Conservation (phyloP, 2,113 vertebrate genomes). For the Andinoacara biseriatus region DNA sequence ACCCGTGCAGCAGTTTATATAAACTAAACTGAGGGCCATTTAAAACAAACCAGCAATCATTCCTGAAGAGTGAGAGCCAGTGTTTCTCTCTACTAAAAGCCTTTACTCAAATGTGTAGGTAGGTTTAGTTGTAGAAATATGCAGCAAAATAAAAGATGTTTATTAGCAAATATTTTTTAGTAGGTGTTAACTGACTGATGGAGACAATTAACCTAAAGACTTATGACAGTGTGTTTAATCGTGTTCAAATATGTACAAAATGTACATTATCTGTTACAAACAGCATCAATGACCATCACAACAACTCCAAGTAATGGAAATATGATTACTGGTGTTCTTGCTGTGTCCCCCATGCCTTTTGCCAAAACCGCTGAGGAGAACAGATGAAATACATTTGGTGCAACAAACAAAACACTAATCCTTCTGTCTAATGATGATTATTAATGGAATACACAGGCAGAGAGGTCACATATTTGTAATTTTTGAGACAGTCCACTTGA, state of each 20-base stretch:
- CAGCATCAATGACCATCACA: not conserved
- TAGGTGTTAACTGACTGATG: not conserved
- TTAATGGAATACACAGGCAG: constrained; percentile 49
- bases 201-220: not conserved
- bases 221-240: not conserved
- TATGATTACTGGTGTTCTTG: constrained; percentile 29
- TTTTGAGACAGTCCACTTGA: constrained; percentile 30
- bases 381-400: constrained; percentile 47
- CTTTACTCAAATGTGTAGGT: not conserved
- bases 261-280: not conserved
- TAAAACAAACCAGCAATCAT: constrained; percentile 67
- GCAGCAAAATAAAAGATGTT: not conserved
- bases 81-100: constrained; percentile 38
- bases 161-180: not conserved
- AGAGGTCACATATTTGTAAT: constrained; percentile 66
- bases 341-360: constrained; percentile 36
- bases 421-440: constrained; percentile 41
- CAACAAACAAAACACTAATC: constrained; percentile 46
- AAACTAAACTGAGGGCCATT: constrained; percentile 55
- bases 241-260: not conserved
- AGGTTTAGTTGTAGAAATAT: not conserved
- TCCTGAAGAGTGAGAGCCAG: constrained; percentile 50
- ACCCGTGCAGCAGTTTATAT: constrained; percentile 53
- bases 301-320: constrained; percentile 13
- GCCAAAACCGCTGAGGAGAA: constrained; percentile 31